phyloP scores from a whole-genome alignment of 1,140 invertebrate species.

The Dreissena polymorpha region DNA sequence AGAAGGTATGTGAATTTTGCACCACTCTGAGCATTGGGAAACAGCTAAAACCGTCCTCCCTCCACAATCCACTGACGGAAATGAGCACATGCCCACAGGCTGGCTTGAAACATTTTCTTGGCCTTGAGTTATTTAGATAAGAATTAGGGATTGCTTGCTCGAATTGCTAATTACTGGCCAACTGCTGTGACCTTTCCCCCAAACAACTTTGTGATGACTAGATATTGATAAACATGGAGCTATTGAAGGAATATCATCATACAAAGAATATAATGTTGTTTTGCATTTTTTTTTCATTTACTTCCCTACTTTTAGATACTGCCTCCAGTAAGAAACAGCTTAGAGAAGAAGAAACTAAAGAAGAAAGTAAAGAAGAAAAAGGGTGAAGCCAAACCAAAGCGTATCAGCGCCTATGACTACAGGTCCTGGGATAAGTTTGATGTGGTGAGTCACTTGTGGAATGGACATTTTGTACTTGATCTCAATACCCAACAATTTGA shows the following conservation, averaged over 20 bases:
- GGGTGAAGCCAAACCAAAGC: conserved; percentile 76
- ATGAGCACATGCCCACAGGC: too few species aligned
- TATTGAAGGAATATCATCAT: neutral
- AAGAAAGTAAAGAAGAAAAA: conserved; percentile 73
- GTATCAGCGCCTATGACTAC: conserved; percentile 84
- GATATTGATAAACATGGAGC: neutral
- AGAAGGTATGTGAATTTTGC: too few species aligned
- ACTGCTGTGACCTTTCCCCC: neutral
- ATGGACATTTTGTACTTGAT: too few species aligned
- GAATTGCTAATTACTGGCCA: too few species aligned
- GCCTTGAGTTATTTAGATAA: too few species aligned
- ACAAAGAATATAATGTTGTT: neutral
- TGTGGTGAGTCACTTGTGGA: conserved; percentile 81
- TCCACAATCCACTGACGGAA: too few species aligned
- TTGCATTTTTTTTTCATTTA: neutral
- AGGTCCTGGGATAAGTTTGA: conserved; percentile 90
- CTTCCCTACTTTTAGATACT: conserved; percentile 72
- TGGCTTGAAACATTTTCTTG: too few species aligned
- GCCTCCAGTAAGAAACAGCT: conserved; percentile 81
- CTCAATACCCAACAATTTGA: too few species aligned
- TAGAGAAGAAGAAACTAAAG: conserved; percentile 74
- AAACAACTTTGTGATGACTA: neutral
- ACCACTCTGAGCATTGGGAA: too few species aligned
- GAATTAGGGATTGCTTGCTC: too few species aligned
- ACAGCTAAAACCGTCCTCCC: too few species aligned